phyloP scores from a whole-genome alignment of 2,113 vertebrate genomes.

The Suncus etruscus region DNA sequence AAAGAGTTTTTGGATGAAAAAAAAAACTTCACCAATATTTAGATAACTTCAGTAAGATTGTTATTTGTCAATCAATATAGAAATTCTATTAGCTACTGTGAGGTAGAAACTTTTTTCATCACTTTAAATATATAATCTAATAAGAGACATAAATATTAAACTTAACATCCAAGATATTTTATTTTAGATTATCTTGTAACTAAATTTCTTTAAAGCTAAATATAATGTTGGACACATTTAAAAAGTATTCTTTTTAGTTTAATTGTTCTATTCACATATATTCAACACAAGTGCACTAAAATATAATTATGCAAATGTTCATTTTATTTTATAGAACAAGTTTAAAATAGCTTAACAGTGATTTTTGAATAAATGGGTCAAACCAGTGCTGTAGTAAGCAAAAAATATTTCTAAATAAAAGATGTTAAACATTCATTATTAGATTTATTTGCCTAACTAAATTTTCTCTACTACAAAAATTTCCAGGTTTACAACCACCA shows the following conservation, averaged over 20 bases:
- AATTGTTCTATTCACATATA: conserved; percentile 22
- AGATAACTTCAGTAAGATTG: conserved; percentile 32
- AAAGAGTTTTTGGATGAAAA: too few species aligned
- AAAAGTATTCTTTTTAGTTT: too few species aligned
- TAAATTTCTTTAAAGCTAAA: conserved; percentile 17
- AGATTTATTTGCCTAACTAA: conserved; percentile 62
- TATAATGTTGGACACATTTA: conserved; percentile 25
- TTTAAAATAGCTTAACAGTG: conserved; percentile 32
- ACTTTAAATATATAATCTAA: conserved; percentile 47
- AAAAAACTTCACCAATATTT: fast-evolving
- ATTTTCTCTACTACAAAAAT: conserved; percentile 77
- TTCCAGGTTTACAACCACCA: conserved; percentile 61
- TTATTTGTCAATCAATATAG: conserved; percentile 18
- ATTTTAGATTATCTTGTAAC: not conserved
- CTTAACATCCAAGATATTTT: conserved; percentile 8
- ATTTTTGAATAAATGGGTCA: conserved; percentile 70
- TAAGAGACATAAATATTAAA: conserved; percentile 69
- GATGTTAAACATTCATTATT: conserved; percentile 44
- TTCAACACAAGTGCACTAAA: conserved; percentile 59
- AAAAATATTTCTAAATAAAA: conserved; percentile 50
- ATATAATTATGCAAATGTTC: too few species aligned
- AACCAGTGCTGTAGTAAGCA: conserved; percentile 68
- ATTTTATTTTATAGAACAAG: too few species aligned
- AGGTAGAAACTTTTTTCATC: not conserved
- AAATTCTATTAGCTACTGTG: not conserved